Conservation (phyloP, 2,888 invertebrate genomes). For the Tillus elongatus region DNA sequence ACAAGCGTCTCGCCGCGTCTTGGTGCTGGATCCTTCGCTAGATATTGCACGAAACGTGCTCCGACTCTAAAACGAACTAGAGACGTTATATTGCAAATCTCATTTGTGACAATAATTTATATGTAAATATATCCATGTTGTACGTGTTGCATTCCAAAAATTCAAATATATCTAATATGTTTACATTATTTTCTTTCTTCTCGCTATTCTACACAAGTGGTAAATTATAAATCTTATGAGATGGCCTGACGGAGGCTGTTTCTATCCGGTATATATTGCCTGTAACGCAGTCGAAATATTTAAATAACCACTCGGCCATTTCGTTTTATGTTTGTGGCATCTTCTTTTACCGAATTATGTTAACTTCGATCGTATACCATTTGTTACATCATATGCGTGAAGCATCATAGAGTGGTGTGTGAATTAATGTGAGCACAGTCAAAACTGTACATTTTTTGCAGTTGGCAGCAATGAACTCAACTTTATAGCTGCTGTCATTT, state of each 20-base stretch:
- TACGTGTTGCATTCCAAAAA: slow-evolving; percentile 36
- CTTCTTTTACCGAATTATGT: no score
- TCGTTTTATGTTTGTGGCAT: no score
- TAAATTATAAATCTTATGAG: slow-evolving; percentile 23
- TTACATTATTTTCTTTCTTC: slow-evolving; percentile 16
- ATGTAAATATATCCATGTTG: slow-evolving; percentile 40
- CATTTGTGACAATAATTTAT: slow-evolving; percentile 43
- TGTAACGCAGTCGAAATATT: neutral
- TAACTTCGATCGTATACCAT: no score
- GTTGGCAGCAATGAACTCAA: no score
- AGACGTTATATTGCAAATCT: slow-evolving; percentile 41
- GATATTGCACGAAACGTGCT: slow-evolving; percentile 35
- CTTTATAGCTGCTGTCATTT: no score
- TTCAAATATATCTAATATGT: slow-evolving; percentile 22
- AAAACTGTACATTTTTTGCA: no score
- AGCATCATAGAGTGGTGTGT: no score
- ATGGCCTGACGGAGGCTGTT: no score
- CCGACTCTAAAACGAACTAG: slow-evolving; percentile 29
- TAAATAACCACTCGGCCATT: no score
- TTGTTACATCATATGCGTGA: no score
- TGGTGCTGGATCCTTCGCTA: slow-evolving; percentile 31
- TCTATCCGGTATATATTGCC: neutral
- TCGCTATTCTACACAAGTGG: slow-evolving; percentile 22
- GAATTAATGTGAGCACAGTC: no score
- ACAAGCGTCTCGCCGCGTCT: slow-evolving; percentile 32